Evolutionary conservation across 2,797 vertebrate genomes (phyloP).

Genomic region (Silurus aristotelis): DNA sequence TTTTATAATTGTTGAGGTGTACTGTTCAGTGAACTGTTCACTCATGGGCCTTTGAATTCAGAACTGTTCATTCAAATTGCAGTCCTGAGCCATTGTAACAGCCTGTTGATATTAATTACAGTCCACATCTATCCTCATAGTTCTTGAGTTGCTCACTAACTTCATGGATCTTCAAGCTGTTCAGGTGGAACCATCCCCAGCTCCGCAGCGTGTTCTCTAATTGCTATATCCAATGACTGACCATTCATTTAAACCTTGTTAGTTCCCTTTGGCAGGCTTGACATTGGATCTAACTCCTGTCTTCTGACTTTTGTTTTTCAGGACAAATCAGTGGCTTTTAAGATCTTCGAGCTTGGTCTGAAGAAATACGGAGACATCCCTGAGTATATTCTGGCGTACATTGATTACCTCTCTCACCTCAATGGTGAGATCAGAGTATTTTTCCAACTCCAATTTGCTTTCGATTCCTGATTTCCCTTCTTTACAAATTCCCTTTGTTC

Average conservation of each 20-base stretch:
- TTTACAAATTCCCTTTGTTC: not conserved
- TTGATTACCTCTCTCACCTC: constrained; percentile 98
- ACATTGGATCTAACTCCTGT: not conserved
- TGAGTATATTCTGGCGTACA: constrained; percentile 97
- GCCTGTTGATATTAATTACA: no score
- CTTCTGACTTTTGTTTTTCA: constrained; percentile 58
- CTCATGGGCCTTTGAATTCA: no score
- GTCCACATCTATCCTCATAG: no score
- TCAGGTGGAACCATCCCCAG: no score
- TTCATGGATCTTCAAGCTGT: no score
- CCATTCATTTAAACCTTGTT: not conserved
- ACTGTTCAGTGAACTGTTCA: no score
- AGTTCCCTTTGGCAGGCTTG: not conserved
- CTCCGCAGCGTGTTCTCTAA: no score
- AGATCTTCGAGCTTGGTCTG: constrained; percentile 98
- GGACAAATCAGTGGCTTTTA: constrained; percentile 99
- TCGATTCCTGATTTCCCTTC: not conserved
- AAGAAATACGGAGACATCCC: constrained; percentile 99
- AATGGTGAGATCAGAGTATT: constrained; percentile 79
- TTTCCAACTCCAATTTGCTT: not conserved
- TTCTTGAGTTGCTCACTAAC: no score
- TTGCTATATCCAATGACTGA: not conserved
- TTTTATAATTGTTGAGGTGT: no score
- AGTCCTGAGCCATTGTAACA: no score
- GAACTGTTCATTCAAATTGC: no score